These are phyloP conservation scores for Zelostemma sp. DNA, from an alignment of 1,140 invertebrate species.

Conservation along the genomic window DNA sequence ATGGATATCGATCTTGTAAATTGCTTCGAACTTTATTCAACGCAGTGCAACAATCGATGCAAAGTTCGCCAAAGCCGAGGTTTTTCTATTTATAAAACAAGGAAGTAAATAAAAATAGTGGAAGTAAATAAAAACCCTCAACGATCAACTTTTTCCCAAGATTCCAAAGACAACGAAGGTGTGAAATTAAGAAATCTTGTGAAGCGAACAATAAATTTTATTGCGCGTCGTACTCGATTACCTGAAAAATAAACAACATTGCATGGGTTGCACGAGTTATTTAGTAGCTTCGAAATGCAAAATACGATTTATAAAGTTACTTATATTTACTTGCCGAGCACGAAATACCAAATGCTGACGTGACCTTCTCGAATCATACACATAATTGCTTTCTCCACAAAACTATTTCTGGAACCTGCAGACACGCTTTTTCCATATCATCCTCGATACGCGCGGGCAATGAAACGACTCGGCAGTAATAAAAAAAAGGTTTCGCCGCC, in stretches of 20 bases:
- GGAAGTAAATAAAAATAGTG: too few species aligned
- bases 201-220: too few species aligned
- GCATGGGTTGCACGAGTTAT: slow-evolving; percentile 7
- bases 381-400: slow-evolving; percentile 40
- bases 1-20: slow-evolving; percentile 53
- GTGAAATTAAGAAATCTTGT: too few species aligned
- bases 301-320: not conserved
- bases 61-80: not conserved
- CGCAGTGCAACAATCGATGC: slow-evolving; percentile 18
- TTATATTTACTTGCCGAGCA: slow-evolving; percentile 35
- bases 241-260: slow-evolving; percentile 18
- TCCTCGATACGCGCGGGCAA: too few species aligned
- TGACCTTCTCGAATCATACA: slow-evolving; percentile 33
- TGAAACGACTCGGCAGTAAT: too few species aligned
- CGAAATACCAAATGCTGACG: slow-evolving; percentile 41
- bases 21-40: slow-evolving; percentile 34
- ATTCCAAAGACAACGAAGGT: too few species aligned
- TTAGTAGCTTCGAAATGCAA: not conserved
- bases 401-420: slow-evolving; percentile 34
- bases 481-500: too few species aligned
- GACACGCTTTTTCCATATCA: slow-evolving; percentile 6
- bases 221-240: too few species aligned
- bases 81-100: slow-evolving; percentile 3
- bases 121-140: not conserved
- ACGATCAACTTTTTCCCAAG: too few species aligned